These are phyloP conservation scores for Poecilobothrus nobilitatus DNA, from an alignment of 2,888 invertebrate species.

Conservation along the genomic window DNA sequence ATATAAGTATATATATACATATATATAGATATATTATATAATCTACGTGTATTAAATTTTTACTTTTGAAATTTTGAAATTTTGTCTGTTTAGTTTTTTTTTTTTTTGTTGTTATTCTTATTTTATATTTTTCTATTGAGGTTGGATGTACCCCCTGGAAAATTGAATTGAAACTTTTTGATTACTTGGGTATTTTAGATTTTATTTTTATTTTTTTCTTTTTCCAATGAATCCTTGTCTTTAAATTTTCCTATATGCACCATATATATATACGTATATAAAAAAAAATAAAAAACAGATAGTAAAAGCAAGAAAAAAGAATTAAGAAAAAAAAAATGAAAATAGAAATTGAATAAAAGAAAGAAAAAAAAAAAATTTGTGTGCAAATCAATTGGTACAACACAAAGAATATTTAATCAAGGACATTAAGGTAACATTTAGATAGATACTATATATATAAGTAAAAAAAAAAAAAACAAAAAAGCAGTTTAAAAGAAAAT, in stretches of 20 bases:
- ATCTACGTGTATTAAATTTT: neutral
- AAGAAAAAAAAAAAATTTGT: neutral
- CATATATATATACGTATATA: no score
- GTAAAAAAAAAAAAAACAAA: no score
- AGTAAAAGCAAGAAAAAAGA: no score
- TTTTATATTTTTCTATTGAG: neutral
- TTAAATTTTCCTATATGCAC: no score
- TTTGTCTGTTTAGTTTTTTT: neutral
- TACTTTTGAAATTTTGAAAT: neutral
- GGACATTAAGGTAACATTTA: constrained; percentile 1
- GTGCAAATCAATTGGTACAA: neutral
- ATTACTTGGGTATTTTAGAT: neutral
- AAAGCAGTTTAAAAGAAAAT: no score
- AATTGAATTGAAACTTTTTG: constrained; percentile 5
- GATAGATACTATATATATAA: no score
- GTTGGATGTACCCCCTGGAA: neutral
- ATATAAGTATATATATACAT: neutral
- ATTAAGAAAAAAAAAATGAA: neutral
- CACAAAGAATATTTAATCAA: constrained; percentile 3
- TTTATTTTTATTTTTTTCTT: neutral
- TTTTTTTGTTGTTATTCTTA: neutral
- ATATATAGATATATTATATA: neutral
- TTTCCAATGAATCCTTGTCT: neutral
- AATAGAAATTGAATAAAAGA: neutral
- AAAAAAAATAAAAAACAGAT: no score